Evolutionary conservation across 2,888 invertebrate species (phyloP), one percentile per base, ranked within the genome.

Genomic region (Magallana nippona): DNA sequence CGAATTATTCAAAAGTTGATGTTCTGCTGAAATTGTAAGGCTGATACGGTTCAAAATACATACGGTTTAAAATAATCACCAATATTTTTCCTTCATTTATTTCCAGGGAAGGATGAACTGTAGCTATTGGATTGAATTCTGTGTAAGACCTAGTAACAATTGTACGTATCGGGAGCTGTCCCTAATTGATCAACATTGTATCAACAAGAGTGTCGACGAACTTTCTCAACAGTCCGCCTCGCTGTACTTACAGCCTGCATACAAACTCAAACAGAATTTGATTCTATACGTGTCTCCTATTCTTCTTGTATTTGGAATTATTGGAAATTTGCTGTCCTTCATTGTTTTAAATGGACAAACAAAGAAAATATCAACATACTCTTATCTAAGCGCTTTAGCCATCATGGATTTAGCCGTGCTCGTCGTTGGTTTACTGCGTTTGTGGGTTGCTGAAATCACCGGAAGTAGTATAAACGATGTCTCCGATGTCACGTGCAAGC

Each of bases 321-420:
- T 94, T 78, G 94, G 94, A 17, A 94, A 94, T 87, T 83, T 92
- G n/a, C 89, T 94, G 80, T 91, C 93, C 2, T 92, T 93, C 83
- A 86, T 93, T 22, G 91, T 93, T 78, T 88, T 94, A 62, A 88
- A 91, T 13, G 88, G 91, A 58, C 89, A 91, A 17, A 93, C 94
- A 93, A 86, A 89, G 10, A 91, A 92, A 82, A 91, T 93, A 11
- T 93, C 93, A 5, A 93, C 93, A 5, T 94, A 94, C 87, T 89
- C 91, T 56, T 94, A 94, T 84, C 88, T 94, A 19, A 92, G 93
- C 11, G 90, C 91, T 13, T 88, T 94, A 78, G 92, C 94, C 1
- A 86, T 94, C 0, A 90, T 92, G 71, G 94, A 94, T 83, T 90
- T 92, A 2, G 63, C 92, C 10, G 93, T 94, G 1, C 88, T 94